Percentiles rank a stretch among this genome's conserved stretches.
phyloP scores from a whole-genome alignment of 1,140 invertebrate species.

The Diuraphis noxia region DNA sequence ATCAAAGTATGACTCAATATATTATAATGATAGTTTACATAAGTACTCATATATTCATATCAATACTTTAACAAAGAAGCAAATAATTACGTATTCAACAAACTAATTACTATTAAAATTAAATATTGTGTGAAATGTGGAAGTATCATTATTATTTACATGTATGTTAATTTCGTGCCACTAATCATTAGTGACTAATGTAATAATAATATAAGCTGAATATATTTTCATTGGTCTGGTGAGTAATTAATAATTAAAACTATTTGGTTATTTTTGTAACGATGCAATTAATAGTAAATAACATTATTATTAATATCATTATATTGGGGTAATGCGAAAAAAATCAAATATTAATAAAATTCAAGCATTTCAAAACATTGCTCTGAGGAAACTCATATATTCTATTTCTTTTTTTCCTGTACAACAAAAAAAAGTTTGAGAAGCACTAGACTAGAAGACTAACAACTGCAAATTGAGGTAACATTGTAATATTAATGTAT shows the following conservation, averaged over 20 bases:
- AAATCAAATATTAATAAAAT: too few relatives aligned
- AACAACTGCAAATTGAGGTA: neutral
- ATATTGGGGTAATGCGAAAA: too few relatives aligned
- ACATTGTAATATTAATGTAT: neutral
- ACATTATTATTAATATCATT: neutral
- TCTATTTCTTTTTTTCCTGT: too few relatives aligned
- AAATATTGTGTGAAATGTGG: neutral
- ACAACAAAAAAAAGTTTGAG: too few relatives aligned
- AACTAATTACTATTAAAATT: neutral
- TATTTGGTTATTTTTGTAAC: neutral
- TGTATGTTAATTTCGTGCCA: neutral
- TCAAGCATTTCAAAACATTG: too few relatives aligned
- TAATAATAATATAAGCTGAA: neutral
- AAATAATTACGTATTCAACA: neutral
- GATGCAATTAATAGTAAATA: neutral
- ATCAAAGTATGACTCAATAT: neutral
- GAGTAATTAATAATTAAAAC: neutral
- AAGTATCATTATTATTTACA: neutral
- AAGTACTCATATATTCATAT: neutral
- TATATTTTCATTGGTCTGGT: neutral
- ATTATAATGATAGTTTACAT: neutral
- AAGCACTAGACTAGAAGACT: neutral
- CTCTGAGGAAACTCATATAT: too few relatives aligned
- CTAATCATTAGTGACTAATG: too few relatives aligned
- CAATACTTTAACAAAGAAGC: slow-evolving; percentile 18